These are phyloP conservation scores for Pachymerium ferrugineum DNA, from an alignment of 2,888 invertebrate species.

Conservation along the genomic window DNA sequence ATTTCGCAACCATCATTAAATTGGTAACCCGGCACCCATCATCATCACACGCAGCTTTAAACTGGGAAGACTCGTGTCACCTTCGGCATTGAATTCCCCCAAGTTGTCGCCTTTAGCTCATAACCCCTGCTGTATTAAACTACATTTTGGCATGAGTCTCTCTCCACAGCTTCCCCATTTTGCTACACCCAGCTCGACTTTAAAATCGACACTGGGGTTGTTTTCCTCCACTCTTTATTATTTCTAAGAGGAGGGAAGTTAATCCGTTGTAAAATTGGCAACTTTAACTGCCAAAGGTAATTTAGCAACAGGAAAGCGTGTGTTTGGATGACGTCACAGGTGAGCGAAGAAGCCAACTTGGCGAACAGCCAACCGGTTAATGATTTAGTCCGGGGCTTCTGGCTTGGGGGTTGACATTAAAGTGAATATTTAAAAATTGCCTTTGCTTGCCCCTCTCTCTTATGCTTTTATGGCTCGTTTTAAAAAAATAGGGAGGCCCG, in stretches of 20 bases:
- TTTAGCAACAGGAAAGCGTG: slow-evolving; percentile 24
- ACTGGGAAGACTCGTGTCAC: no score
- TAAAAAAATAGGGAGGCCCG: not conserved
- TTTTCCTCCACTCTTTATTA: slow-evolving; percentile 4
- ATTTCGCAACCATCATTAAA: no score
- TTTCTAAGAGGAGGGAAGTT: slow-evolving; percentile 11
- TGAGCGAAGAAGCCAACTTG: slow-evolving; percentile 20
- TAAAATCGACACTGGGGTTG: not conserved
- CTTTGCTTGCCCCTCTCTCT: no score
- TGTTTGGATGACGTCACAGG: slow-evolving; percentile 16
- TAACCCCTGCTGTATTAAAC: no score
- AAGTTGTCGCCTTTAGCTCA: no score
- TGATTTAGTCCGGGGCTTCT: slow-evolving; percentile 20
- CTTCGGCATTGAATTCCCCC: no score
- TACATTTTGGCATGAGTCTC: no score
- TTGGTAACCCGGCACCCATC: no score
- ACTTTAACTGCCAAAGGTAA: slow-evolving; percentile 12
- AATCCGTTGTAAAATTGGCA: slow-evolving; percentile 20
- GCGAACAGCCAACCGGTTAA: not conserved
- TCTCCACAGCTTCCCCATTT: no score
- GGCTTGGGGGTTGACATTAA: slow-evolving; percentile 14
- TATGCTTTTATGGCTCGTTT: slow-evolving; percentile 8
- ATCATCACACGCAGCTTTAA: no score
- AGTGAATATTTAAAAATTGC: slow-evolving; percentile 22
- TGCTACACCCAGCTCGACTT: not conserved